phyloP scores from a whole-genome alignment of 2,113 vertebrate species.

The Alethe diademata region DNA sequence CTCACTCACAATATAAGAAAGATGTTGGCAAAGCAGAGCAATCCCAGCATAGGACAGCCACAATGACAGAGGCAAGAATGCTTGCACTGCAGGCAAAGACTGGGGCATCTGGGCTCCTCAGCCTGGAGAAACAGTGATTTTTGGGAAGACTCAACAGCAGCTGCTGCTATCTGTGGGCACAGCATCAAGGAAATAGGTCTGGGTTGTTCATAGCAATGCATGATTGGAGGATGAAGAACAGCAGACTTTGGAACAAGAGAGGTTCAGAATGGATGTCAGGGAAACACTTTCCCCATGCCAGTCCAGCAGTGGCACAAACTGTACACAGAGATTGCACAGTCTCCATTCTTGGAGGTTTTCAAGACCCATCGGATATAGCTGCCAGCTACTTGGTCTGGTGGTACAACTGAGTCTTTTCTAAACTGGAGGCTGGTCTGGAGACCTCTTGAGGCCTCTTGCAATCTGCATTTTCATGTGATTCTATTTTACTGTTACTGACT shows the following conservation, averaged over 20 bases:
- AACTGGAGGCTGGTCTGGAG: neutral
- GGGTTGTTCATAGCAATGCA: neutral
- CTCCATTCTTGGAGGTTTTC: neutral
- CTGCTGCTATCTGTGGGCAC: accelerated
- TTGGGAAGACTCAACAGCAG: neutral
- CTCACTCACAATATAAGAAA: neutral
- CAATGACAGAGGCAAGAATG: neutral
- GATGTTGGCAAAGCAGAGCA: neutral
- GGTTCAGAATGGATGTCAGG: neutral
- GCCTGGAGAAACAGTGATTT: neutral
- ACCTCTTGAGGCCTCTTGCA: neutral
- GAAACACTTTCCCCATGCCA: neutral
- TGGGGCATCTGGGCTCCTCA: neutral
- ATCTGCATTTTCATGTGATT: neutral
- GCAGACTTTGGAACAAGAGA: neutral
- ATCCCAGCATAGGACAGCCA: neutral
- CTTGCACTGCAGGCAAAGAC: neutral
- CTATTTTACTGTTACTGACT: neutral
- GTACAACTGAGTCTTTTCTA: neutral
- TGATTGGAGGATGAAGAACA: neutral
- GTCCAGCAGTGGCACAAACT: neutral
- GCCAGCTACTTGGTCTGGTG: neutral
- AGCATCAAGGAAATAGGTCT: neutral
- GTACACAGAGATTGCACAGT: neutral
- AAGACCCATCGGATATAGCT: neutral